A percentile compares a stretch with the other conserved stretches of the same genome.
Evolutionary conservation across 2,797 vertebrate species (phyloP).

Genomic region (Luscinia luscinia): DNA sequence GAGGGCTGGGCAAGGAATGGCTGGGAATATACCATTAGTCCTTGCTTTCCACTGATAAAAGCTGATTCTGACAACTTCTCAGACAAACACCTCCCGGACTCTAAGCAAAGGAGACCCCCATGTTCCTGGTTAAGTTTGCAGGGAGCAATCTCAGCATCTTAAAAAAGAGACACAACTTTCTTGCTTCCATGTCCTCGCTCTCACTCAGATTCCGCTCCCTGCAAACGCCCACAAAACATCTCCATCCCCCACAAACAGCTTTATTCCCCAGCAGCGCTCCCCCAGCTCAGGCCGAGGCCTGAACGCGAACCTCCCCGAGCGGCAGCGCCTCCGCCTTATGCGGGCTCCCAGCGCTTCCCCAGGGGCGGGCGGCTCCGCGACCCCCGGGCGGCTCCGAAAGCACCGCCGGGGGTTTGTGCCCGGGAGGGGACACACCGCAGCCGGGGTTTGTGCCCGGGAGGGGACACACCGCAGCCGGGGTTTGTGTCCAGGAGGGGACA

Average conservation of each 20-base stretch:
- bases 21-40: neutral
- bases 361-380: no score
- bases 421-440: no score
- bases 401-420: neutral
- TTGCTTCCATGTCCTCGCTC: neutral
- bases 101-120: neutral
- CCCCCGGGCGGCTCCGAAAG: no score
- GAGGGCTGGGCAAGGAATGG: neutral
- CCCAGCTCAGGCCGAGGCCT: neutral
- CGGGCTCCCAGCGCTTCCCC: neutral
- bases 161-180: constrained; percentile 7
- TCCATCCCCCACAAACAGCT: neutral
- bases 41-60: neutral
- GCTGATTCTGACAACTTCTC: neutral
- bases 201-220: neutral
- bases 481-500: no score
- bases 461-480: no score
- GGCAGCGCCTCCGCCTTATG: neutral
- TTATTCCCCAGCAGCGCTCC: neutral
- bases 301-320: neutral
- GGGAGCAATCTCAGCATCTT: neutral
- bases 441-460: no score
- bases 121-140: neutral
- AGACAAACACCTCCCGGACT: neutral
- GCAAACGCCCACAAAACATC: neutral